Evolutionary conservation across 2,113 vertebrate species (phyloP).

Genomic region (Elanus axillaris): DNA sequence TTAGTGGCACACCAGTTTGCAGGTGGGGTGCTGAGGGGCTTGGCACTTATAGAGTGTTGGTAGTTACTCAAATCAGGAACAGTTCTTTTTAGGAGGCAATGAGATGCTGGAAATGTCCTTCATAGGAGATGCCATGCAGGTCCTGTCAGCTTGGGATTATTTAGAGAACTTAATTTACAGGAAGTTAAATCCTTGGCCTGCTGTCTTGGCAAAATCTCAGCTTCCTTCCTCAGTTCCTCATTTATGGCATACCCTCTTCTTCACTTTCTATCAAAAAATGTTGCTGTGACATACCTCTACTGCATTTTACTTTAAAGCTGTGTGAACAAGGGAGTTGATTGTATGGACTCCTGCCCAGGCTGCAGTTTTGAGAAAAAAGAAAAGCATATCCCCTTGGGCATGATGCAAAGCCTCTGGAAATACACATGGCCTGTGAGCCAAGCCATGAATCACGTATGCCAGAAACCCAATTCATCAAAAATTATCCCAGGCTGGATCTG

Average conservation of each 20-base stretch:
- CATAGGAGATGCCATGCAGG: background rate
- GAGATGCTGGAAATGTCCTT: background rate
- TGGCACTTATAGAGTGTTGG: background rate
- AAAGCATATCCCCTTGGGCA: background rate
- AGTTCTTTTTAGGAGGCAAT: background rate
- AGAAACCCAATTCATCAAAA: background rate
- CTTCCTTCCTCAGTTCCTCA: background rate
- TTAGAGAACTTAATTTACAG: background rate
- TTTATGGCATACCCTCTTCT: background rate
- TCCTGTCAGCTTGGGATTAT: background rate
- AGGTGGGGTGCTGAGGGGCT: background rate
- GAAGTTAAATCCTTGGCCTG: background rate
- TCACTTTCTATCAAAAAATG: background rate
- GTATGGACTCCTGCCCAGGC: background rate
- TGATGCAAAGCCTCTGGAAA: background rate
- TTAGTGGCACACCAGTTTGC: background rate
- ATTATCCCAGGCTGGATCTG: background rate
- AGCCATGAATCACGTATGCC: background rate
- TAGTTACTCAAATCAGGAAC: background rate
- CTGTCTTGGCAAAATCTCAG: background rate
- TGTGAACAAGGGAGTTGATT: background rate
- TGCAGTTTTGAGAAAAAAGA: background rate
- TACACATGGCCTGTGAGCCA: background rate
- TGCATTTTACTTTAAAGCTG: background rate
- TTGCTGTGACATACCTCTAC: background rate